Conservation (phyloP, 2,888 invertebrate species). For the Epistrophe eligans region DNA sequence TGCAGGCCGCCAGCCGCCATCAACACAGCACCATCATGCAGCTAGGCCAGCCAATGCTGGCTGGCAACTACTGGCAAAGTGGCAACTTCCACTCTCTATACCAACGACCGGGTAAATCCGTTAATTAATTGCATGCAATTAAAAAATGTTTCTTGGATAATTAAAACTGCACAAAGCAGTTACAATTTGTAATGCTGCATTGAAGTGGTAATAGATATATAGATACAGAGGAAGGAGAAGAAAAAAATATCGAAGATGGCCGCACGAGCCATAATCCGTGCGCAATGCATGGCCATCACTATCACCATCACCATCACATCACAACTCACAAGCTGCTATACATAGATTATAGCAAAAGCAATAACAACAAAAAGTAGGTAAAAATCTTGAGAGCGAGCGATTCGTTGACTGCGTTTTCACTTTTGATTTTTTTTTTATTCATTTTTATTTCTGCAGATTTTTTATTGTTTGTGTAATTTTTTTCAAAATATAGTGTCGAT, state of each 20-base stretch:
- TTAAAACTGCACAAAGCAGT: slow-evolving; percentile 75
- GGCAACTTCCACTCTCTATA: slow-evolving; percentile 75
- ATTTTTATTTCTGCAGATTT: slow-evolving; percentile 2
- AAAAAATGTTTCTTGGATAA: slow-evolving; percentile 76
- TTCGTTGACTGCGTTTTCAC: slow-evolving; percentile 59
- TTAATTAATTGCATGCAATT: slow-evolving; percentile 76
- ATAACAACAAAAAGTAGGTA: slow-evolving; percentile 32
- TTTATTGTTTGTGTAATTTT: neutral
- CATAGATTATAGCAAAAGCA: slow-evolving; percentile 7
- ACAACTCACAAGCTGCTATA: neutral
- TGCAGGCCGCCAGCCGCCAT: slow-evolving; percentile 29
- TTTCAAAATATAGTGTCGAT: neutral
- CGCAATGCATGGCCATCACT: slow-evolving; percentile 56
- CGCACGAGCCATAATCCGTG: slow-evolving; percentile 50
- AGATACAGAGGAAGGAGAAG: slow-evolving; percentile 57
- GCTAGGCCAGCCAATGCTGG: slow-evolving; percentile 24
- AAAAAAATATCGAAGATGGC: slow-evolving; percentile 65
- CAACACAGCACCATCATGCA: neutral
- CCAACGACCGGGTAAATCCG: slow-evolving; percentile 74
- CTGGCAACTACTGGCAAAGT: slow-evolving; percentile 46
- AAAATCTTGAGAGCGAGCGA: slow-evolving; percentile 50
- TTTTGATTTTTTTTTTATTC: slow-evolving; percentile 31
- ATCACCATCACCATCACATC: slow-evolving; percentile 26
- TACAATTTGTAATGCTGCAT: slow-evolving; percentile 71
- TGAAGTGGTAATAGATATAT: slow-evolving; percentile 43